Evolutionary conservation across 2,113 vertebrate genomes (phyloP).

Genomic region (Thamnophis sirtalis): DNA sequence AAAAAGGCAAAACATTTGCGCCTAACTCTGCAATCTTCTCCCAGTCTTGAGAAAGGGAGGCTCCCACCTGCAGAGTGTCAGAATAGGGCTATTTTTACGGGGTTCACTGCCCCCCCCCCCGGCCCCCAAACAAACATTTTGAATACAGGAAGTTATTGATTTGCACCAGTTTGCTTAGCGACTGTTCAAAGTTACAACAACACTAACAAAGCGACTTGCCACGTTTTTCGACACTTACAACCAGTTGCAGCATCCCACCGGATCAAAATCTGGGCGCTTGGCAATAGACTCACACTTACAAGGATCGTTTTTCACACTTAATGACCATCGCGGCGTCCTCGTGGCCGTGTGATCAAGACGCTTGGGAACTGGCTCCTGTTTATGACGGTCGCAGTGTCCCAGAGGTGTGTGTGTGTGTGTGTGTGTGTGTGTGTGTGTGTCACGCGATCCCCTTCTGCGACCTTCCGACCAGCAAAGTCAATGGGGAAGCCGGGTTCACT

Average conservation of each 20-base stretch:
- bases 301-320: neutral
- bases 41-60: neutral
- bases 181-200: neutral
- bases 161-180: neutral
- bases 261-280: neutral
- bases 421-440: too few species aligned
- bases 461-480: neutral
- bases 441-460: neutral
- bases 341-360: neutral
- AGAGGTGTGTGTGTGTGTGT: too few species aligned
- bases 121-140: neutral
- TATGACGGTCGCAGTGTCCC: neutral
- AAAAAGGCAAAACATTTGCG: neutral
- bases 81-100: neutral
- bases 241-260: neutral
- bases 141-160: too few species aligned
- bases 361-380: neutral
- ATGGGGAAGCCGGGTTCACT: neutral
- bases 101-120: neutral
- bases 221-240: neutral
- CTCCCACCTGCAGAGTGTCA: neutral
- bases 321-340: neutral
- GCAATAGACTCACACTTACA: too few species aligned
- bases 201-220: neutral
- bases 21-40: neutral